phyloP scores from a whole-genome alignment of 1,140 invertebrate genomes.

The Drosophila carrolli region DNA sequence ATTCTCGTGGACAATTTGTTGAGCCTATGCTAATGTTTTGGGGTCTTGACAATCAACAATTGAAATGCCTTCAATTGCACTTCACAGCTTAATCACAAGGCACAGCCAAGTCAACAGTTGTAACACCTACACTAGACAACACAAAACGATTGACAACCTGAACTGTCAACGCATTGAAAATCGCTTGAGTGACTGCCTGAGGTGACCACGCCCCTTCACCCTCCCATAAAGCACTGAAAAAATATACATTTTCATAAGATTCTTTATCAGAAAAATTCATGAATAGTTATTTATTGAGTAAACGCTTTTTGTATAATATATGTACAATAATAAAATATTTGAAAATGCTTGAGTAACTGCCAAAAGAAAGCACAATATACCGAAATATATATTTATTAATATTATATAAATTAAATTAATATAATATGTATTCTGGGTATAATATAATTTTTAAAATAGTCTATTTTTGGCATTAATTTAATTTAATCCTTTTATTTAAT shows the following conservation, averaged over 20 bases:
- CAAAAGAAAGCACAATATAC: no score
- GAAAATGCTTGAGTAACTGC: no score
- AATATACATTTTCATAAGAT: neutral
- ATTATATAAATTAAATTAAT: no score
- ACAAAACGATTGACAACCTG: constrained; percentile 75
- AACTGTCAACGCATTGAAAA: constrained; percentile 78
- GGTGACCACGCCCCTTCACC: constrained; percentile 43
- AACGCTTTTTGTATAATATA: no score
- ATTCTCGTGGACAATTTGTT: constrained; percentile 31
- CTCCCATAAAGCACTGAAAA: constrained; percentile 6
- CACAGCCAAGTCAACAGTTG: constrained; percentile 47
- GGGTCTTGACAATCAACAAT: constrained; percentile 58
- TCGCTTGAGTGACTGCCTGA: constrained; percentile 61
- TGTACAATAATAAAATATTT: no score
- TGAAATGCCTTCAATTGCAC: constrained; percentile 55
- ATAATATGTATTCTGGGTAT: no score
- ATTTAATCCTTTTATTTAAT: no score
- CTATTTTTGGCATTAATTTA: no score
- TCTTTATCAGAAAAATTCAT: no score
- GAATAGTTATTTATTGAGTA: no score
- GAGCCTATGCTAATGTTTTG: constrained; percentile 47
- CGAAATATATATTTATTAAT: no score
- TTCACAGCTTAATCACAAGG: constrained; percentile 70
- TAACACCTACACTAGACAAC: constrained; percentile 63
- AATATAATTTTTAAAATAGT: no score